These are phyloP conservation scores for Paramisgurnus dabryanus DNA, from an alignment of 2,113 vertebrate genomes.

Conservation along the genomic window DNA sequence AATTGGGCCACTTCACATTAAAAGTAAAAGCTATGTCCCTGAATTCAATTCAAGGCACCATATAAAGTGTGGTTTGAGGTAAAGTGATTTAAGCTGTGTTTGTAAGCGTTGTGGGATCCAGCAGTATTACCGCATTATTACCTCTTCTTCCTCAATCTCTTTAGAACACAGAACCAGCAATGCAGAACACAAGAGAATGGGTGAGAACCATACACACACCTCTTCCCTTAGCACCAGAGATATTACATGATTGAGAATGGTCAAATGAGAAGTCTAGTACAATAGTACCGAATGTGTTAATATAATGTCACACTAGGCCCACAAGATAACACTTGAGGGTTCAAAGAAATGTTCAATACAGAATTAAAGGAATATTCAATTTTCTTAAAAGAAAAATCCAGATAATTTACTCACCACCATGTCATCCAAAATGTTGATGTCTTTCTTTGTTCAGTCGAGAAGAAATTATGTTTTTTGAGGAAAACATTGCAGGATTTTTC, in stretches of 20 bases:
- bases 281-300: no score
- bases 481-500: no score
- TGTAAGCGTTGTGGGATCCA: constrained; percentile 1
- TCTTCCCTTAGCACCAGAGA: background rate
- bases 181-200: constrained; percentile 67
- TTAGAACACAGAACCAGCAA: constrained; percentile 67
- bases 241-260: background rate
- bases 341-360: no score
- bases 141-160: constrained; percentile 56
- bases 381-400: no score
- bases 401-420: no score
- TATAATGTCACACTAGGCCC: no score
- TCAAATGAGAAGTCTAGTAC: background rate
- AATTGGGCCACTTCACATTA: background rate
- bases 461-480: no score
- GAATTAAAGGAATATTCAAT: no score
- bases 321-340: no score
- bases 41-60: background rate
- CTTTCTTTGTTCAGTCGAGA: no score
- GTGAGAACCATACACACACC: constrained; percentile 62
- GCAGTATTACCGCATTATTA: constrained; percentile 48
- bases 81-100: background rate
- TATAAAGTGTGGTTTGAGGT: no score
- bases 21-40: background rate
- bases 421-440: no score